Percentiles rank a stretch among this genome's conserved stretches.
Evolutionary conservation across 2,888 invertebrate genomes (phyloP).

Genomic region (Ormyrus nitidulus): DNA sequence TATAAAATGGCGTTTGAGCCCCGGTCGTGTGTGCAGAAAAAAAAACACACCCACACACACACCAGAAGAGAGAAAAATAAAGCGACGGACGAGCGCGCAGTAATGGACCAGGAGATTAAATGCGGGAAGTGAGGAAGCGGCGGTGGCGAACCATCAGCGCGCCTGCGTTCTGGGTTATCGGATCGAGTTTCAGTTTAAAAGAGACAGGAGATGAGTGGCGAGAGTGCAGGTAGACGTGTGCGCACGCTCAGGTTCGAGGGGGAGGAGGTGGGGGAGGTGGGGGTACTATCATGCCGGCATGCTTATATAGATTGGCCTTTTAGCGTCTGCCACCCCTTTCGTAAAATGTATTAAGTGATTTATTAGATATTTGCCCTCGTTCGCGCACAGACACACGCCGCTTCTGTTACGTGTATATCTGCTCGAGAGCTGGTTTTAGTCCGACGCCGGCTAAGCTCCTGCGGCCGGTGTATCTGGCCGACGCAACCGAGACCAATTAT

Average conservation of each 20-base stretch:
- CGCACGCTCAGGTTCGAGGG: background rate
- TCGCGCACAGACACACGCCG: conserved; percentile 24
- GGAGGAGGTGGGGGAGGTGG: background rate
- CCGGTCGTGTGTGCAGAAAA: conserved; percentile 4
- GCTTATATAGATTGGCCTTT: conserved; percentile 65
- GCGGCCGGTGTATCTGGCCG: background rate
- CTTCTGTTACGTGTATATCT: background rate
- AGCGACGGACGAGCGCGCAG: conserved; percentile 39
- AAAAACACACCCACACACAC: no score
- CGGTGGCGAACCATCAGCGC: conserved; percentile 7
- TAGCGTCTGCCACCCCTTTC: conserved; percentile 66
- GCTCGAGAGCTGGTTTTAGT: background rate
- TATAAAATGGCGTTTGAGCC: conserved; percentile 52
- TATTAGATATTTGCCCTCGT: conserved; percentile 69
- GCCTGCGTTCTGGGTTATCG: conserved; percentile 45
- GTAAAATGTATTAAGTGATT: conserved; percentile 70
- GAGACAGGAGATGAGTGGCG: conserved; percentile 28
- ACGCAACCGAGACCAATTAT: conserved; percentile 28
- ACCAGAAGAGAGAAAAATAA: conserved; percentile 24
- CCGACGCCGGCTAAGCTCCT: background rate
- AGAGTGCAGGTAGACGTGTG: conserved; percentile 20
- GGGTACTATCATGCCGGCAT: conserved; percentile 46
- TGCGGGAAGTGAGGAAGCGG: conserved; percentile 36
- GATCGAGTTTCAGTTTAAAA: conserved; percentile 54
- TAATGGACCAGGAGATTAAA: conserved; percentile 53